Evolutionary conservation across 2,797 vertebrate species (phyloP), one percentile per base, ranked within the genome.

Genomic region (Dendrocincla tyrannina): DNA sequence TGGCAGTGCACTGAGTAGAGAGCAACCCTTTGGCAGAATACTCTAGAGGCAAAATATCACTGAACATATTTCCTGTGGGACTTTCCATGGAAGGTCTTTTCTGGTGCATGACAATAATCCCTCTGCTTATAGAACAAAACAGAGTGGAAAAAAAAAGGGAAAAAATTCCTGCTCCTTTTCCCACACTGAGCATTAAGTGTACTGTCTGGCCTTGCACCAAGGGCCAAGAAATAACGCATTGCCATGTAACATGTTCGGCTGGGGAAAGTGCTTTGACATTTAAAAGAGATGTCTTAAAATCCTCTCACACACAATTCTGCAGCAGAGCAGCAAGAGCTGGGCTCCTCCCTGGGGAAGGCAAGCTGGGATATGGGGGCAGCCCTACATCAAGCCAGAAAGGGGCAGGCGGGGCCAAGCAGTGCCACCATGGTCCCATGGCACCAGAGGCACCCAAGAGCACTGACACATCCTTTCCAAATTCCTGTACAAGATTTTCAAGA

Each of bases 391-490:
- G 33, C 7, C 27, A 24, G 49, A 35, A 62, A 74, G n/a, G 68
- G 42, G 5, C 37, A 27, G 16, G 11, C 50, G 74, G 60, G 25
- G 42, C 13, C 33, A 63, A 30, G 33, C 63, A 64, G 24, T 33
- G 33, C 13, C 7, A 6, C 59, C 47, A 22, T 2, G 4, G 39
- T 33, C 44, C 55, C 49, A 63, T 0, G 0, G 52, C 44, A 55
- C 17, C 37, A 67, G 42, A 60, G 27, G 8, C 44, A 76, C 15
- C 16, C 53, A 80, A 44, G 6, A 17, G 12, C 23, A 18, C 60
- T 37, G 32, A 52, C 1, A 83, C 63, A 56, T 55, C 56, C n/a
- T 80, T 74, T 60, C 42, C 30, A 32, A 85, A 44, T 10, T 22
- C 17, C 47, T 35, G 5, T 30, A 27, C 17, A 37, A 33, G 67